Base-by-base conservation (phyloP, 2,113 vertebrate genomes). In the Rhodinocichla rosea region DNA sequence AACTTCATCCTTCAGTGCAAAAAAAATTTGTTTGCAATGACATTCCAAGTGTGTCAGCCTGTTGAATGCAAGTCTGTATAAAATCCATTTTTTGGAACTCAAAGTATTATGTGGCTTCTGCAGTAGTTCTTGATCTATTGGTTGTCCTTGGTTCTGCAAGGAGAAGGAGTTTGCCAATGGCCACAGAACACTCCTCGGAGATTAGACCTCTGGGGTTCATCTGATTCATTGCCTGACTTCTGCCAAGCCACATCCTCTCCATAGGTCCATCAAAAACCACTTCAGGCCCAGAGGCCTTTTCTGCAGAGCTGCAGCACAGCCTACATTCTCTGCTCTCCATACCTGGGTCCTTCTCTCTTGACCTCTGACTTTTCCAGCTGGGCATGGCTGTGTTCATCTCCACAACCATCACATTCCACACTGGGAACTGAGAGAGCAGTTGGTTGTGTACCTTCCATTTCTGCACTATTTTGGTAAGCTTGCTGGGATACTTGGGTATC, bases 391-490 rank as follows among this genome's bases (percentile, higher is more conserved):
- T 0, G 0, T 13, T 80, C 15, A 1, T 77, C 71, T 77, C 74
- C 5, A 0, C n/a, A 63, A 65, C 63, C 82, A 70, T 23, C 39
- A 8, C 55, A 52, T 70, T 88, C 81, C 78, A 63, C 64, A 7
- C 7, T 0, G 4, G 50, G 63, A 74, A 74, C 37, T 30, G 59
- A 78, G 49, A 60, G 53, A 63, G 59, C 93, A 95, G 67, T 44
- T 89, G 78, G 35, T 2, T n/a, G 39, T 0, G 4, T 50, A 86
- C 68, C 83, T 92, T 88, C 79, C 18, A 5, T 56, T 88, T 67
- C 33, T 55, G 78, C 1, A 15, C 93, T 95, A 95, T 93, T 94
- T 94, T 49, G 52, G 93, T 52, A 88, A 74, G 14, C 59, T 74
- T 44, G 30, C 70, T 19, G 39, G n/a, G 32, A 68, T 52, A 21